Conservation (phyloP, 2,888 invertebrate species). For the Meta bourneti region DNA sequence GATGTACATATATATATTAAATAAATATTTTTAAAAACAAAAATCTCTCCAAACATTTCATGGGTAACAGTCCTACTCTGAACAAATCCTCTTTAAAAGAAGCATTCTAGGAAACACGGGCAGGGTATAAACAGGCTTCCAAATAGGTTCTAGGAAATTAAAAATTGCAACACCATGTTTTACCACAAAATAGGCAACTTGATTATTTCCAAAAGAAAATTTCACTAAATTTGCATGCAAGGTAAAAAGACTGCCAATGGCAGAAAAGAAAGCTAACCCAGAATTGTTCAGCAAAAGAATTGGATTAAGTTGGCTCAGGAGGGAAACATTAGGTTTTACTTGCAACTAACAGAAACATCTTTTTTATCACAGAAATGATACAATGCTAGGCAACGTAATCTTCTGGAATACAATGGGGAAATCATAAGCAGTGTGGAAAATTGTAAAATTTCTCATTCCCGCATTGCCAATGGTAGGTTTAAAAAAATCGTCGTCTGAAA, state of each 20-base stretch:
- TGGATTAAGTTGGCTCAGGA: too few relatives aligned
- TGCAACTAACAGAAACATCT: background rate
- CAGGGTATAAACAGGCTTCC: too few relatives aligned
- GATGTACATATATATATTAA: background rate
- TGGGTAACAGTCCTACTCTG: background rate
- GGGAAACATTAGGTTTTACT: background rate
- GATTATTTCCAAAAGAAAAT: background rate
- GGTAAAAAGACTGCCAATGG: background rate
- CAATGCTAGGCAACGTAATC: background rate
- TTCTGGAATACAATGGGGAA: conserved; percentile 1
- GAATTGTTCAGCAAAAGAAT: background rate
- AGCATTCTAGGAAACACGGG: background rate
- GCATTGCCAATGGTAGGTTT: conserved; percentile 44
- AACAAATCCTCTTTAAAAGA: background rate
- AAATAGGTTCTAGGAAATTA: too few relatives aligned
- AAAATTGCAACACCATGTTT: background rate
- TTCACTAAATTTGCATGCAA: background rate
- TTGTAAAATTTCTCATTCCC: conserved; percentile 41
- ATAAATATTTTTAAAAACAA: conserved; percentile 27
- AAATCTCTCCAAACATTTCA: conserved; percentile 7
- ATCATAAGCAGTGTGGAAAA: conserved; percentile 4
- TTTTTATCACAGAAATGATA: background rate
- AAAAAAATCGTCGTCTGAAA: conserved; percentile 37
- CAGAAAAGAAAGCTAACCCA: background rate
- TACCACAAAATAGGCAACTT: background rate